phyloP scores from a whole-genome alignment of 2,888 invertebrate species.

The Drosophila pegasa region DNA sequence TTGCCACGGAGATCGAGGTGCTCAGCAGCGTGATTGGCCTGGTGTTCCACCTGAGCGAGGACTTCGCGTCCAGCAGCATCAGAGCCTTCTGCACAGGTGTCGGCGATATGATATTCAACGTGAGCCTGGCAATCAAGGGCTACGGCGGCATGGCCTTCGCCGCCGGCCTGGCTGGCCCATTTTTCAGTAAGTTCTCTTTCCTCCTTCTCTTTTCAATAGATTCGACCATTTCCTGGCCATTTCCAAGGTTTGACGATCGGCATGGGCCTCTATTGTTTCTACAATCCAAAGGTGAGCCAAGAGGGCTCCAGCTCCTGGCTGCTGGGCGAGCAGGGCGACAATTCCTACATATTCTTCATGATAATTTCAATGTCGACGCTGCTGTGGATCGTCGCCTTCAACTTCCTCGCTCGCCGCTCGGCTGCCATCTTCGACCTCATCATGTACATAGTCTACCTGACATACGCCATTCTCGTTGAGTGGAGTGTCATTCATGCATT shows the following conservation, averaged over 20 bases:
- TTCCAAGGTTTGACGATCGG: conserved; percentile 46
- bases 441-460: conserved; percentile 27
- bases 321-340: conserved; percentile 37
- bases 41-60: neutral
- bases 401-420: conserved; percentile 55
- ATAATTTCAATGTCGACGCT: conserved; percentile 23
- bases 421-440: conserved; percentile 37
- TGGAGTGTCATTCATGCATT: conserved; percentile 35
- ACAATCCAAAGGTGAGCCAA: neutral
- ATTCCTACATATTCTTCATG: conserved; percentile 42
- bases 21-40: neutral
- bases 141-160: conserved; percentile 51
- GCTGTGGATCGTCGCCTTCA: conserved; percentile 34
- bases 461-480: conserved; percentile 34
- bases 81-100: neutral
- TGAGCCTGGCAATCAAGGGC: neutral
- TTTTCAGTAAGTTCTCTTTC: conserved; percentile 42
- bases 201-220: neutral
- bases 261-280: conserved; percentile 30
- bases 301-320: conserved; percentile 22
- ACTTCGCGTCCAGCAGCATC: neutral
- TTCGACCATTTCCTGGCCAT: neutral
- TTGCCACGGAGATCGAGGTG: conserved; percentile 9
- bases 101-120: neutral
- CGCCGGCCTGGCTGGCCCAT: conserved; percentile 39